Evolutionary conservation across 2,888 invertebrate species (phyloP), one percentile per base, ranked within the genome.

Genomic region (Netelia inedita): DNA sequence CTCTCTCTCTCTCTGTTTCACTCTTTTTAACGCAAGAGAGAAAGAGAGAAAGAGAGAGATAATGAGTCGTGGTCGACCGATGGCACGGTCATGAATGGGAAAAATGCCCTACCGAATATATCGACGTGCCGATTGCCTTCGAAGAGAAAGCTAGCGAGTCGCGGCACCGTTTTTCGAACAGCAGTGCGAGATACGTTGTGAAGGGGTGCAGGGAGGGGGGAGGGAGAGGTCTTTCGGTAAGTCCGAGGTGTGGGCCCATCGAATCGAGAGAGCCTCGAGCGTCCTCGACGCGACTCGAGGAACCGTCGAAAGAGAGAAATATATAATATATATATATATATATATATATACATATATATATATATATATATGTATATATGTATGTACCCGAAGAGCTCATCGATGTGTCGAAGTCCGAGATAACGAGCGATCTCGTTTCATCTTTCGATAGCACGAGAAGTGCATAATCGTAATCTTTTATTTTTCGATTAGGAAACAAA

Each of bases 91-190:
- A 85, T 81, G 75, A 89, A 87, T 89, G 85, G 86, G 85, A 88
- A 88, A 89, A 88, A 86, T 79, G 83, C 87, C 79, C 85, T 86
- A 82, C 82, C 88, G 86, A 86, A 87, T 87, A 91, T 74, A 79
- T 83, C 79, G 85, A 82, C 94, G 94, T 80, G 94, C 93, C 85
- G 94, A 94, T 87, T 94, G 94, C 91, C 94, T 86, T 57, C 85
- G 88, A 90, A 94, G 85, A 94, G 93, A 91, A 91, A 91, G 91
- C 90, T 89, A 89, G 88, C 87, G 81, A 86, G 85, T 86, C 80
- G 82, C 84, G 91, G 79, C 79, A 79, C 73, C 73, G 72, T 79
- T 79, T 79, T 79, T 79, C 73, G 82, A 73, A 73, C 61, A 73
- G 90, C 94, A 89, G 28, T 28, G 5, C 28, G 5, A 28, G 28